Conservation (phyloP, 1,140 invertebrate genomes). For the Mizuhopecten yessoensis region DNA sequence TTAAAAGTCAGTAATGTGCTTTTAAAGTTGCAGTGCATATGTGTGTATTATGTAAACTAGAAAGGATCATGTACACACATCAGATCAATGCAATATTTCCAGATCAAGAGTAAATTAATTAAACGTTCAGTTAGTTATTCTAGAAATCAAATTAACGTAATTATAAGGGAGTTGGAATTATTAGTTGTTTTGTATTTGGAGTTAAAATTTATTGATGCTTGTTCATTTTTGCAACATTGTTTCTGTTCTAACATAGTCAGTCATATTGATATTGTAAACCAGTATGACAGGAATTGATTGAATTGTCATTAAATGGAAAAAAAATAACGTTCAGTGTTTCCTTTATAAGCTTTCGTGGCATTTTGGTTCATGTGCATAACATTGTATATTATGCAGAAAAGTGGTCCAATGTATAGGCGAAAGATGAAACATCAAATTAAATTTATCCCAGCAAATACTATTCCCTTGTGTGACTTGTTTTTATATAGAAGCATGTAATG, state of each 20-base stretch:
- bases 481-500: background rate
- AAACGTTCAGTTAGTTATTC: slow-evolving; percentile 6
- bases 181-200: background rate
- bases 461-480: background rate
- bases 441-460: slow-evolving; percentile 28
- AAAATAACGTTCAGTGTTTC: background rate
- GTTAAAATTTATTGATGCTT: background rate
- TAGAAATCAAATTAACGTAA: background rate
- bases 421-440: slow-evolving; percentile 10
- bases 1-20: background rate
- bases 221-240: background rate
- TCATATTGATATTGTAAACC: slow-evolving; percentile 28
- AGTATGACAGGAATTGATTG: background rate
- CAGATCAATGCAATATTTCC: background rate
- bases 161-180: background rate
- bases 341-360: slow-evolving; percentile 11
- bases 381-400: slow-evolving; percentile 5
- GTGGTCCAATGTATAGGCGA: slow-evolving; percentile 24
- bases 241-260: background rate
- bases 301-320: background rate
- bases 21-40: background rate
- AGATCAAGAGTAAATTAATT: slow-evolving; percentile 17
- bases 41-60: background rate
- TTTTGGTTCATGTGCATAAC: slow-evolving; percentile 14
- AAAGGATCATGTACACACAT: background rate